phyloP scores from a whole-genome alignment of 2,888 invertebrate species.

The Hypomecis punctinalis region DNA sequence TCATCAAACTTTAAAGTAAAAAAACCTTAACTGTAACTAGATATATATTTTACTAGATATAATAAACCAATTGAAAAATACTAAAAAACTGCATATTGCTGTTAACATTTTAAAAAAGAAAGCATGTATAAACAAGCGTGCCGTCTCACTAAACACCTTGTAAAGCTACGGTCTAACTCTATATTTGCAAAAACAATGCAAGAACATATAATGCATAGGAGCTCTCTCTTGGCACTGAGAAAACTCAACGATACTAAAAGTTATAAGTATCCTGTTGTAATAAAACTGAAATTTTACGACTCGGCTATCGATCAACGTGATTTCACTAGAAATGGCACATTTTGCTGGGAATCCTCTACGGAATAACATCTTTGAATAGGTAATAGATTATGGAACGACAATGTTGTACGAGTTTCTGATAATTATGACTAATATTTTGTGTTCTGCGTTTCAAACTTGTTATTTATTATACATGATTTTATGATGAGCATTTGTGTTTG shows the following conservation, averaged over 20 bases:
- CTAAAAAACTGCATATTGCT: too few relatives aligned
- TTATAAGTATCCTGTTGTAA: conserved; percentile 62
- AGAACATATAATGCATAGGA: conserved; percentile 4
- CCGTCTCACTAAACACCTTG: too few relatives aligned
- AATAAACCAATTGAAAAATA: too few relatives aligned
- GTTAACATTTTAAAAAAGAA: too few relatives aligned
- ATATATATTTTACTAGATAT: too few relatives aligned
- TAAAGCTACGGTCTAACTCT: background rate
- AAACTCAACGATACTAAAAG: conserved; percentile 21
- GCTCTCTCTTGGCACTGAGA: conserved; percentile 57
- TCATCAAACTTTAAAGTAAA: too few relatives aligned
- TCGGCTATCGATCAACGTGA: conserved; percentile 54
- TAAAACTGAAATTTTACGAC: conserved; percentile 64
- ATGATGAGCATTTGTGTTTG: background rate
- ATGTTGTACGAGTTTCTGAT: background rate
- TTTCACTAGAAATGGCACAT: conserved; percentile 34
- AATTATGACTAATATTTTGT: conserved; percentile 23
- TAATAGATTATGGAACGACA: conserved; percentile 20
- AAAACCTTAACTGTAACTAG: too few relatives aligned
- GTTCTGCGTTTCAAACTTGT: conserved; percentile 8
- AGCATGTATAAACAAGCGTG: too few relatives aligned
- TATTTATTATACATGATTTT: background rate
- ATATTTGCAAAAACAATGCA: conserved; percentile 6
- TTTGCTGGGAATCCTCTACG: conserved; percentile 25
- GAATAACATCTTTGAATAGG: conserved; percentile 33